Evolutionary conservation across 2,797 vertebrate genomes (phyloP), one percentile per base, ranked within the genome.

Genomic region (Lacerta agilis): DNA sequence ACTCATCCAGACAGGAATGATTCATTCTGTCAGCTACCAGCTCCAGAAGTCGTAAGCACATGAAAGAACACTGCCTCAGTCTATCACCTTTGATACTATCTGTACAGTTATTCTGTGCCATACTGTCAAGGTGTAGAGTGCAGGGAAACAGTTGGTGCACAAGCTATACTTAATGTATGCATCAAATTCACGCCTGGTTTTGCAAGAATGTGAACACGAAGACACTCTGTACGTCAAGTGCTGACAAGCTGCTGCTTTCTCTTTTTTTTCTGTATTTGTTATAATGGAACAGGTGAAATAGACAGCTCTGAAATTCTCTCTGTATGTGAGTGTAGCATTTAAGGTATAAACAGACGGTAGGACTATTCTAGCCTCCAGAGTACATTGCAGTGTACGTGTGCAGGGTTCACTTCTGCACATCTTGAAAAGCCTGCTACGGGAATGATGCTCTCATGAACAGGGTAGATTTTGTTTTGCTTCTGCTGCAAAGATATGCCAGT

Each of bases 51-150:
- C 69, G 0, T 79, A 86, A 76, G 77, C 69, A 4, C 23, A 10
- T 83, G 72, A 55, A 55, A 55, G 5, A 77, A n/a, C 3, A 38
- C 8, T 90, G 3, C 13, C 38, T 64, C n/a, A 33, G 43, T 71
- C 75, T 86, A 17, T 36, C 82, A 20, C 8, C 83, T 92, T 92
- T 81, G 45, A 86, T 81, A 88, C 49, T 89, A 29, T 83, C n/a
- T 88, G 49, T 91, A 82, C 8, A 15, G 23, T 85, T 73, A 8
- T 72, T 87, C 67, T 61, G 36, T 79, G 43, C 25, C 25, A 27
- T 58, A 64, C n/a, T 79, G 90, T 83, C 71, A 4, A 91, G 71
- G 23, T 17, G 0, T 58, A 76, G 2, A 58, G 8, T 82, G 69
- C 71, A 72, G 78, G 33, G 66, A 83, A 8, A 49, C 73, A 58